phyloP scores from a whole-genome alignment of 2,888 invertebrate species.

The Allacma fusca region DNA sequence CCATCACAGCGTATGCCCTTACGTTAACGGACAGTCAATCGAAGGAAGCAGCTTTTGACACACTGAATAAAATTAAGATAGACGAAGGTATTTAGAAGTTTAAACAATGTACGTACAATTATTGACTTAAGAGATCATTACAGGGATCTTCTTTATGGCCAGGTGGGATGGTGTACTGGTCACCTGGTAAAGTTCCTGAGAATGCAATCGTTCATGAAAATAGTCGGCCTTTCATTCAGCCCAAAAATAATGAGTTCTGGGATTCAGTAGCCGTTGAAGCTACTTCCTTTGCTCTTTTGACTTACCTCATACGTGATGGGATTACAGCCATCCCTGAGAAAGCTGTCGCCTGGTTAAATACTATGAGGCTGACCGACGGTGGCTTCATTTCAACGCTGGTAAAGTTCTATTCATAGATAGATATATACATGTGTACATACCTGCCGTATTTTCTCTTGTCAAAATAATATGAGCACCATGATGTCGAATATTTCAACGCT shows the following conservation, averaged over 20 bases:
- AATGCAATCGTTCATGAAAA: slow-evolving; percentile 64
- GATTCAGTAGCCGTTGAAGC: slow-evolving; percentile 69
- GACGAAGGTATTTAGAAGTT: slow-evolving; percentile 61
- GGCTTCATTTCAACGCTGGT: slow-evolving; percentile 66
- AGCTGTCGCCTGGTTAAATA: slow-evolving; percentile 66
- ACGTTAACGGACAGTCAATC: slow-evolving; percentile 64
- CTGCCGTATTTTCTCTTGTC: too few relatives aligned
- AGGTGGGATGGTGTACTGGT: slow-evolving; percentile 66
- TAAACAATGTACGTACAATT: neutral
- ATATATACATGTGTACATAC: neutral
- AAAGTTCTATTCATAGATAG: neutral
- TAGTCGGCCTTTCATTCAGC: slow-evolving; percentile 65
- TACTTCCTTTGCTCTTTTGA: slow-evolving; percentile 68
- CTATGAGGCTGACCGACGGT: slow-evolving; percentile 64
- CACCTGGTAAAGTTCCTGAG: slow-evolving; percentile 62
- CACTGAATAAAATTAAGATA: slow-evolving; percentile 62
- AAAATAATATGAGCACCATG: too few relatives aligned
- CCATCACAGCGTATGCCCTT: slow-evolving; percentile 68
- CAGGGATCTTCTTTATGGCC: too few relatives aligned
- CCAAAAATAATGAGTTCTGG: slow-evolving; percentile 65
- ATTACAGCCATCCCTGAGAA: slow-evolving; percentile 64
- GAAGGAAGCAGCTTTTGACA: slow-evolving; percentile 64
- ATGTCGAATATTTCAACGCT: too few relatives aligned
- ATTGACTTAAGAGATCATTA: too few relatives aligned
- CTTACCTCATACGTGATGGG: slow-evolving; percentile 65